Conservation (phyloP, 2,113 vertebrate genomes). For the Bucco capensis region DNA sequence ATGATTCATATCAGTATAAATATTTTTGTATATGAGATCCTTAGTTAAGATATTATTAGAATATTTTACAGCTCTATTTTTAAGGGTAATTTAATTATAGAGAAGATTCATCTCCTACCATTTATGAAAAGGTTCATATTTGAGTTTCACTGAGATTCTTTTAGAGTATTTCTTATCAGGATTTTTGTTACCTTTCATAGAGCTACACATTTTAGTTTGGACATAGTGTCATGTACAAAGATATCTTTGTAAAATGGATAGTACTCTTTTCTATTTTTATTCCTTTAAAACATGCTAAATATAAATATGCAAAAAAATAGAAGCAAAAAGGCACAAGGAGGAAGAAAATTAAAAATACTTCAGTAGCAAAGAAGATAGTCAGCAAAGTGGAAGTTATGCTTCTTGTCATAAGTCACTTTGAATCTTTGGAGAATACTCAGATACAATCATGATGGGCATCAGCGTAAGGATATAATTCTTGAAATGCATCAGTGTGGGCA, state of each 20-base stretch:
- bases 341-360: conserved; percentile 16
- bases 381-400: background rate
- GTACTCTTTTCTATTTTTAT: conserved; percentile 21
- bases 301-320: background rate
- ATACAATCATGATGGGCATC: background rate
- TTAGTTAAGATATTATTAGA: background rate
- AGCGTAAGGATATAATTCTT: background rate
- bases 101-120: background rate
- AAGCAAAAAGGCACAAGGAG: background rate
- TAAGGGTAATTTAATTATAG: background rate
- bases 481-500: background rate
- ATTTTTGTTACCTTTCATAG: background rate
- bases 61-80: background rate
- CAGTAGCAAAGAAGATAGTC: background rate
- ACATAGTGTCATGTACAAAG: background rate
- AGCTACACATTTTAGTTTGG: background rate
- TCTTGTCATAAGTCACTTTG: background rate
- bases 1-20: background rate
- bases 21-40: background rate
- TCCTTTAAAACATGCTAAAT: conserved; percentile 35
- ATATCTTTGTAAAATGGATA: conserved; percentile 27
- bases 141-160: background rate
- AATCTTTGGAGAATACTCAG: background rate
- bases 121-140: background rate
- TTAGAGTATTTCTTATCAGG: background rate